Base-by-base conservation (phyloP, 2,888 invertebrate species). In the Tachina grossa region DNA sequence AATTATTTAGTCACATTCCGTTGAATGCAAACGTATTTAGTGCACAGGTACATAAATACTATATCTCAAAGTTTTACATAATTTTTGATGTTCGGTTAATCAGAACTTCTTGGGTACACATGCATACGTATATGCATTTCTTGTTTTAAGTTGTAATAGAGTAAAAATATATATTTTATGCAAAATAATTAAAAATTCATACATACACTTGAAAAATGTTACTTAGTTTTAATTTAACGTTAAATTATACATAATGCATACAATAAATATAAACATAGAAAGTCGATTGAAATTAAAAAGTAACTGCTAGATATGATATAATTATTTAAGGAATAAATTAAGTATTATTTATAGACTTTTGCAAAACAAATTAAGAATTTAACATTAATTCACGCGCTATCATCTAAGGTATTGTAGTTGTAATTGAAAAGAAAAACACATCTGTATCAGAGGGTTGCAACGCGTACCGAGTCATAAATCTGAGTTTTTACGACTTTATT, bases 241-340 rank as follows among this genome's bases (percentile, higher is more conserved):
- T 41, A 43, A 72, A 72, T 51, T 55, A 59, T 19, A 69, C 68
- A 68, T 49, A 59, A 51, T 51, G 45, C 31, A 79, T n/a, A 65
- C n/a, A 59, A 66, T 79, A 79, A 72, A 74, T 68, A 81, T 43
- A 59, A 68, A 74, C n/a, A 71, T 55, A 75, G 66, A 55, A 79
- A 39, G 43, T 57, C 2, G n/a, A 31, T 80, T 49, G 5, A 72
- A 72, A 66, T 41, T 19, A 49, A 66, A 53, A 66, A 22, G 31
- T 66, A 45, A 16, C 41, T 41, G 57, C 45, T 71, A 53, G 13
- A 31, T 63, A 65, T 61, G 61, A 69, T 31, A 53, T 45, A 57
- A 55, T 57, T 45, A 22, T 31, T 71, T 55, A 59, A 75, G 66
- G 74, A 81, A 74, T 81, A 68, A 74, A 65, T 59, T 43, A 66